Evolutionary conservation across 2,797 vertebrate genomes (phyloP).

Genomic region (Megalops cyprinoides): DNA sequence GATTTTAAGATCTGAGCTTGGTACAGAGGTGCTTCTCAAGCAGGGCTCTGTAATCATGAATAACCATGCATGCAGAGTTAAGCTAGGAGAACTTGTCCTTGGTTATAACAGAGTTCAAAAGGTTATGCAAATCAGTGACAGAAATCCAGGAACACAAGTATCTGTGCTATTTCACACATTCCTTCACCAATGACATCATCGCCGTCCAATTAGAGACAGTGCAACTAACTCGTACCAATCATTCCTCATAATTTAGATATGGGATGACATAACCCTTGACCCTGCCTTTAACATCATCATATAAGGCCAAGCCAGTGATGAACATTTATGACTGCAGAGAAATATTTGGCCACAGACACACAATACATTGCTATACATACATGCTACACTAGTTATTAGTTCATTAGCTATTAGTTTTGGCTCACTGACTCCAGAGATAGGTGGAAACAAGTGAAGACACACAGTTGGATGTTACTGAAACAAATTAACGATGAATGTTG

Average conservation of each 20-base stretch:
- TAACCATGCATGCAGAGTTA: no score
- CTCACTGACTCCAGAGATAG: no score
- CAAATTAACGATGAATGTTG: no score
- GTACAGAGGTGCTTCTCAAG: conserved; percentile 17
- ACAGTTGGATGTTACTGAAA: no score
- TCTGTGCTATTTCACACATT: conserved; percentile 58
- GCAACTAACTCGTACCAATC: conserved; percentile 38
- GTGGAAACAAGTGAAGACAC: no score
- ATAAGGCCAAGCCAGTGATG: background rate
- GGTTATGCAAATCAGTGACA: conserved; percentile 50
- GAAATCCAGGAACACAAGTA: conserved; percentile 52
- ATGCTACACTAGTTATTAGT: no score
- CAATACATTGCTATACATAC: background rate
- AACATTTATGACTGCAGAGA: background rate
- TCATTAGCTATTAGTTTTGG: no score
- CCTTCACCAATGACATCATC: conserved; percentile 53
- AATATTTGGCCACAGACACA: background rate
- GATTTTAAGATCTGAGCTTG: conserved; percentile 23
- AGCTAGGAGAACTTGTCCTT: conserved; percentile 19
- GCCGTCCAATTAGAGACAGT: conserved; percentile 57
- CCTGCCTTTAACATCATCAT: background rate
- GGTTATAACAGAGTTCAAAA: conserved; percentile 45
- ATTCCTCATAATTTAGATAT: no score
- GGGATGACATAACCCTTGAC: no score
- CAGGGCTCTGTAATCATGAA: conserved; percentile 22